Conservation (phyloP, 2,113 vertebrate genomes). For the Murina feae region DNA sequence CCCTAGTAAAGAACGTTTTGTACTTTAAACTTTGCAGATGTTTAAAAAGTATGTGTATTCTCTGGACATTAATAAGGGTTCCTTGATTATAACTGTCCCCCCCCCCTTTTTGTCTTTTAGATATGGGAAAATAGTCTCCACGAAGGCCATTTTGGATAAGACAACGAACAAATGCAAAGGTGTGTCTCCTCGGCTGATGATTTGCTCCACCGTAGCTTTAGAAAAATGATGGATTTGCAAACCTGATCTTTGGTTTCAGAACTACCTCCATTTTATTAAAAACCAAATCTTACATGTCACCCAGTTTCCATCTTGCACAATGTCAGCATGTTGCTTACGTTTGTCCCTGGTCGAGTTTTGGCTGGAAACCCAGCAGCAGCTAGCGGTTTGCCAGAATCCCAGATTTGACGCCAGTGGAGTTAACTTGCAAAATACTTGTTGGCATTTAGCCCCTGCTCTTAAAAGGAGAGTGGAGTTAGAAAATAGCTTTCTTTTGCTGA, state of each 20-base stretch:
- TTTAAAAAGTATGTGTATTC: neutral
- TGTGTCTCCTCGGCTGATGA: constrained; percentile 70
- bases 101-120: constrained; percentile 81
- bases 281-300: neutral
- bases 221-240: neutral
- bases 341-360: constrained; percentile 70
- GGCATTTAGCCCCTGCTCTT: constrained; percentile 75
- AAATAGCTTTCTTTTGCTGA: constrained; percentile 76
- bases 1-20: constrained; percentile 42
- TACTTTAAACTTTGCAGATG: constrained; percentile 40
- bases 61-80: constrained; percentile 31
- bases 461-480: constrained; percentile 74
- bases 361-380: constrained; percentile 53
- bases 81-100: constrained; percentile 55
- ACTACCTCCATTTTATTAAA: constrained; percentile 15
- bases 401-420: constrained; percentile 63
- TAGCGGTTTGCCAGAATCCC: constrained; percentile 64
- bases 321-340: neutral
- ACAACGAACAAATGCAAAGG: constrained; percentile 99
- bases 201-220: neutral
- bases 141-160: constrained; percentile 99
- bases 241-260: constrained; percentile 31
- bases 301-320: constrained; percentile 40
- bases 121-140: constrained; percentile 99
- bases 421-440: constrained; percentile 70